A percentile compares a stretch with the other conserved stretches of the same genome.
Evolutionary conservation across 2,888 invertebrate species (phyloP).

Genomic region (Nineta flava): DNA sequence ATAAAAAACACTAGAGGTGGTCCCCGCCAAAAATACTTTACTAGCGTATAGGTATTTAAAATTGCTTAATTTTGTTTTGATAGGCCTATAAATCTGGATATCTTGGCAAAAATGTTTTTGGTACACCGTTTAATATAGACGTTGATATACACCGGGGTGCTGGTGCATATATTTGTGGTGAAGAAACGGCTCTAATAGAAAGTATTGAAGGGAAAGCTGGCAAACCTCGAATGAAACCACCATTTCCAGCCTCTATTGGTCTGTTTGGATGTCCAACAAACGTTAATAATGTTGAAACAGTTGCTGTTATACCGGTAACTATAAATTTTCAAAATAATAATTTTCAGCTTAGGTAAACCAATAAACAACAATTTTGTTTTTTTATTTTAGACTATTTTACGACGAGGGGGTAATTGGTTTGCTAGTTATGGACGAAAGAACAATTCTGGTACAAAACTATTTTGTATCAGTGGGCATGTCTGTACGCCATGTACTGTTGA

Average conservation of each 20-base stretch:
- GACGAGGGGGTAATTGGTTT: slow-evolving; percentile 94
- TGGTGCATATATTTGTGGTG: slow-evolving; percentile 98
- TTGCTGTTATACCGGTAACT: slow-evolving; percentile 81
- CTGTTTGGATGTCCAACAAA: slow-evolving; percentile 98
- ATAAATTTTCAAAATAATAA: neutral
- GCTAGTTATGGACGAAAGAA: slow-evolving; percentile 88
- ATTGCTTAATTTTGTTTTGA: neutral
- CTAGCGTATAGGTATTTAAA: too few species aligned
- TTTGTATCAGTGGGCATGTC: slow-evolving; percentile 97
- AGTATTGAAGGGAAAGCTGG: slow-evolving; percentile 97
- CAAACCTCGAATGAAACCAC: slow-evolving; percentile 96
- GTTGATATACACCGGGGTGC: slow-evolving; percentile 96
- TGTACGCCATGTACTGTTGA: slow-evolving; percentile 97
- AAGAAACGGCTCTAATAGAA: slow-evolving; percentile 97
- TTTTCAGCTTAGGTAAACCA: neutral
- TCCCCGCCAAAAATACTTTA: too few species aligned
- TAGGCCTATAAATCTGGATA: slow-evolving; percentile 87
- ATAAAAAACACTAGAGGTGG: too few species aligned
- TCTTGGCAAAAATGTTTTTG: slow-evolving; percentile 90
- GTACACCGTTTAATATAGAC: slow-evolving; percentile 93
- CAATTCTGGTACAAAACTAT: slow-evolving; percentile 95
- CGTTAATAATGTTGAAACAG: slow-evolving; percentile 97
- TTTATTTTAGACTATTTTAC: slow-evolving; percentile 51
- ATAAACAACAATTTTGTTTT: slow-evolving; percentile 17
- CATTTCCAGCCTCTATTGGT: slow-evolving; percentile 97